These are phyloP conservation scores for Epistrophe eligans DNA, from an alignment of 2,888 invertebrate species.

Conservation along the genomic window DNA sequence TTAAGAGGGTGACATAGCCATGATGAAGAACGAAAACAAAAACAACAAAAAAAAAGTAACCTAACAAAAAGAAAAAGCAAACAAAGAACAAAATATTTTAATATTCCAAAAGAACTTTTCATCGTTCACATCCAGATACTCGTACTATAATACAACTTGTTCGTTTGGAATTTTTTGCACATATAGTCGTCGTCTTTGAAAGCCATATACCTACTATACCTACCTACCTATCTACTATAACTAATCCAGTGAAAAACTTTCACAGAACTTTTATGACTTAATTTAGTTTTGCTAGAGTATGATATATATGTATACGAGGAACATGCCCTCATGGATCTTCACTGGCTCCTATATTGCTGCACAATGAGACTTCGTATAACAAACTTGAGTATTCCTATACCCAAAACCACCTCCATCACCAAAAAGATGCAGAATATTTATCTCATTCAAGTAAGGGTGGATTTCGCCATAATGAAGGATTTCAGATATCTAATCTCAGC, in stretches of 20 bases:
- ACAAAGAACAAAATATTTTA: slow-evolving; percentile 63
- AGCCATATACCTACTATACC: not conserved
- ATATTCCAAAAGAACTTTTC: slow-evolving; percentile 69
- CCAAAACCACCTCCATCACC: slow-evolving; percentile 13
- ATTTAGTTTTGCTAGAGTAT: slow-evolving; percentile 69
- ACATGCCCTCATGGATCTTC: slow-evolving; percentile 18
- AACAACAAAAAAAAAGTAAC: slow-evolving; percentile 10
- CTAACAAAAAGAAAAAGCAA: slow-evolving; percentile 23
- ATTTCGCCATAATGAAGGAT: slow-evolving; percentile 1
- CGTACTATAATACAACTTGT: slow-evolving; percentile 15
- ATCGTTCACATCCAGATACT: slow-evolving; percentile 19
- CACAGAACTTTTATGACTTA: slow-evolving; percentile 73
- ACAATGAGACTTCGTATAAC: slow-evolving; percentile 32
- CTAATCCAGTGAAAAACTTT: slow-evolving; percentile 75
- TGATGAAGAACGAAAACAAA: slow-evolving; percentile 22
- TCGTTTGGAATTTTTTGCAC: slow-evolving; percentile 35
- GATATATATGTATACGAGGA: slow-evolving; percentile 22
- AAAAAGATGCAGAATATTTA: slow-evolving; percentile 58
- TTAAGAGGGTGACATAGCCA: slow-evolving; percentile 47
- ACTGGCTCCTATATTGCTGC: slow-evolving; percentile 35
- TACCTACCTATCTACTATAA: slow-evolving; percentile 7
- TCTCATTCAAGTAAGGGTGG: not conserved
- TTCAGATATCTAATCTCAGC: too few relatives aligned
- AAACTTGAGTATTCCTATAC: slow-evolving; percentile 13
- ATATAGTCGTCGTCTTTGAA: slow-evolving; percentile 51